Base-by-base conservation (phyloP, 2,888 invertebrate genomes). In the Julus scanicus region DNA sequence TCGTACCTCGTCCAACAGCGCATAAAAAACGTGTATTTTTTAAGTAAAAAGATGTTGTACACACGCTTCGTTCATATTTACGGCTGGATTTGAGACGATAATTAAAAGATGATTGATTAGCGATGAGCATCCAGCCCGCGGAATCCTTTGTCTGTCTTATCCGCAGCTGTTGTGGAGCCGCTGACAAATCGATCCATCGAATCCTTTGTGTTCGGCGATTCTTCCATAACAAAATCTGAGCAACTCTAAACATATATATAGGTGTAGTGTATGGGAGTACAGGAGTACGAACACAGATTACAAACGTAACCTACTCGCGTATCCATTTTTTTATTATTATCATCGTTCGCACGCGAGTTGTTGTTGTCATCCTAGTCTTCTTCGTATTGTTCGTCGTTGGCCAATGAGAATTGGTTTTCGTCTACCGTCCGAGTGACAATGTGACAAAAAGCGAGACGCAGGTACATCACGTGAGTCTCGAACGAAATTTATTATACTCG, bases 51-150 rank as follows among this genome's bases (percentile, higher is more conserved):
- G 53, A 53, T 53, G 53, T 53, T 15, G 53, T 17, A 53, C 13
- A 53, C 53, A 53, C 53, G 53, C 13, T 53, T 0, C 8, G 44
- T 44, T 44, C 44, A 8, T 63, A 63, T 63, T 57, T 57, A 57
- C 57, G 57, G 57, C 5, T 11, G 71, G 29, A 71, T 71, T 71
- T 71, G 71, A 71, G 71, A 71, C 71, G 71, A 71, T 71, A 71
- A 71, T 71, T 71, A 71, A 71, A 71, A 71, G 71, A 71, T 71
- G 71, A 71, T 71, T 71, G 71, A 71, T 71, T 71, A 71, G 71
- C 20, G 71, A 71, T 71, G 71, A 71, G 71, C 71, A 71, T 71
- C 71, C 20, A 71, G 6, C 71, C 15, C 53, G 44, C 44, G 57
- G 57, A 15, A n/a, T n/a, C 20, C 71, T 71, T 71, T 71, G 71